Percentiles rank a stretch among this genome's conserved stretches.
These are phyloP conservation scores for Chrysolina oricalcia DNA, from an alignment of 2,888 invertebrate genomes.

Conservation along the genomic window DNA sequence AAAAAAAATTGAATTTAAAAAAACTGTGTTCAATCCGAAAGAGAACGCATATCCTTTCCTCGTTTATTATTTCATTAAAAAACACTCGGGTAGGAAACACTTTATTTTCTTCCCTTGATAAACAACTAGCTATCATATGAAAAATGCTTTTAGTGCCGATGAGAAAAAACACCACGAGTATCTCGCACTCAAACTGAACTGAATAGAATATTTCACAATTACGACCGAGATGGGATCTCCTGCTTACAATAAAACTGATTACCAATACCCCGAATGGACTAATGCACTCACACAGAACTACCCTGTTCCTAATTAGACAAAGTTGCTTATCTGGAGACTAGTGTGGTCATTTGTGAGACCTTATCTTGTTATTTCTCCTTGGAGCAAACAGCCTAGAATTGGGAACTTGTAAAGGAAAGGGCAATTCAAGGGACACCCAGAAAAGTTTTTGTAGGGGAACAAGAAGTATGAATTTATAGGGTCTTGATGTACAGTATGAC, in stretches of 20 bases:
- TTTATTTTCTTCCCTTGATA: no score
- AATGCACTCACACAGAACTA: constrained; percentile 33
- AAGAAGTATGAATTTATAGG: constrained; percentile 14
- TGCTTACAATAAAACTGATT: background rate
- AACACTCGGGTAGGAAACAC: no score
- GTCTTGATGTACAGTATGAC: background rate
- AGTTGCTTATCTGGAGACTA: constrained; percentile 48
- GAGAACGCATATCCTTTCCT: no score
- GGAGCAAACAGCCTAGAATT: constrained; percentile 31
- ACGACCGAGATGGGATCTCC: background rate
- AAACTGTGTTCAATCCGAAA: no score
- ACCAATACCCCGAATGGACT: constrained; percentile 1
- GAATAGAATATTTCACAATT: background rate
- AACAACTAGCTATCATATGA: no score
- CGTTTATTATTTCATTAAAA: no score
- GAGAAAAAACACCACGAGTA: no score
- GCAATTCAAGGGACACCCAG: constrained; percentile 21
- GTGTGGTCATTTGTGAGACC: constrained; percentile 51
- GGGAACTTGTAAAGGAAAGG: constrained; percentile 12
- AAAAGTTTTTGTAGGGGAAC: constrained; percentile 8
- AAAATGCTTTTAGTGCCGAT: no score
- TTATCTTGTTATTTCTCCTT: constrained; percentile 47
- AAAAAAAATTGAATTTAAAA: no score
- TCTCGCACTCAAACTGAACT: background rate
- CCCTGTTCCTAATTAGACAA: constrained; percentile 42